Conservation (phyloP, 2,113 vertebrate genomes). For the Crotalus tigris region DNA sequence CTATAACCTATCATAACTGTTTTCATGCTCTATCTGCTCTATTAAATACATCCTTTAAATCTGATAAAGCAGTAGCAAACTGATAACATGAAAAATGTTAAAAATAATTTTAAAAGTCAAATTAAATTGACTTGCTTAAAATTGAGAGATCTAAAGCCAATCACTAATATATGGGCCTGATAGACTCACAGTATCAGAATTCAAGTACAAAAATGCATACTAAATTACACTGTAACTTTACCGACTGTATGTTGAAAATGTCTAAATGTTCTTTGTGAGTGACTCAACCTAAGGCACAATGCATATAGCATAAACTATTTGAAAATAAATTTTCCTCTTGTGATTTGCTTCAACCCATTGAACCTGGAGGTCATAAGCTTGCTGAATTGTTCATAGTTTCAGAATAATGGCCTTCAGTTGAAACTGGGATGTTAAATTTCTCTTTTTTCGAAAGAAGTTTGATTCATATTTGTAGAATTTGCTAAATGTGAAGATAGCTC, state of each 20-base stretch:
- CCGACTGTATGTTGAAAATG: neutral
- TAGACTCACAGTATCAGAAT: neutral
- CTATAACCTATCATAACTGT: neutral
- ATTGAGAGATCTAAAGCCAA: neutral
- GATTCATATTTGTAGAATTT: conserved; percentile 3
- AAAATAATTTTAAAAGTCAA: neutral
- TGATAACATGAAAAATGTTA: neutral
- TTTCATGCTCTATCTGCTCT: neutral
- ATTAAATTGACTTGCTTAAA: neutral
- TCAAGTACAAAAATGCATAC: neutral
- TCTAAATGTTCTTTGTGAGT: neutral
- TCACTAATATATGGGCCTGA: neutral
- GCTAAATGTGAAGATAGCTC: conserved; percentile 3
- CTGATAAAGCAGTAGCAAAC: neutral
- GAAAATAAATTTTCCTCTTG: neutral
- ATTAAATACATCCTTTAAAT: neutral
- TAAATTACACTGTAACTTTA: neutral
- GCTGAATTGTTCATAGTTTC: neutral
- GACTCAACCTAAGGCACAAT: neutral
- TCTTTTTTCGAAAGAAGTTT: neutral
- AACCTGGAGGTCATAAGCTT: neutral
- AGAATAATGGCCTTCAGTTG: neutral
- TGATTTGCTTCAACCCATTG: neutral
- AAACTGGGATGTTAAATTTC: neutral
- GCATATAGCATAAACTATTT: neutral